Base-by-base conservation (phyloP, 1,140 invertebrate genomes). In the Drosophila obscura region DNA sequence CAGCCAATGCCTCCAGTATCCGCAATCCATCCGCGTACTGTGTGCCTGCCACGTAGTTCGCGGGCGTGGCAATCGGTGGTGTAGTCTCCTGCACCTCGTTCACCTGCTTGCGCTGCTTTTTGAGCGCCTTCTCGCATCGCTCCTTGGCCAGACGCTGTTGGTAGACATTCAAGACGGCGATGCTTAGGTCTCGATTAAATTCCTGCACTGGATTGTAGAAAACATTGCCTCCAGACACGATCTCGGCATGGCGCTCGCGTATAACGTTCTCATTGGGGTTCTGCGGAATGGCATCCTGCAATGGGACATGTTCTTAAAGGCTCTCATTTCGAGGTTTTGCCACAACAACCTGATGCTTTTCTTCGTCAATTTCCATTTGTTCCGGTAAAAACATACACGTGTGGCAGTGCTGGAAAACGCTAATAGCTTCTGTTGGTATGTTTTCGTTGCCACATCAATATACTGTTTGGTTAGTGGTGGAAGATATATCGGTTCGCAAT, bases 171-270 rank as follows among this genome's bases (percentile, higher is more conserved):
- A 95, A 74, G 2, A 94, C 95, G 3, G 94, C 93, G 78, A 96
- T 94, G 92, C 95, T 98, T n/a, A 99, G 92, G 93, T 99, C 98
- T 82, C 98, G 93, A 91, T 99, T 99, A 83, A 99, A 99, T 92
- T 99, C 97, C 92, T 99, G 98, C 15, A 99, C 98, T 2, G 97
- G 97, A 93, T 99, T 99, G 88, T 99, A 99, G 92, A 99, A 99
- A 0, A 99, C 97, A 90, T 96, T 77, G 15, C 90, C 91, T n/a
- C 91, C 87, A 5, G 82, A 83, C 31, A 92, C 72, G 15, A 92
- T 92, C 44, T 91, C 78, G 0, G 91, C 87, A 19, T 80, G 87
- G 6, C 87, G 74, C 62, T 92, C 91, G 0, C 59, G 67, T 45
- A 91, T 82, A n/a, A 89, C 72, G 45, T 72, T 68, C 15, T 57